Base-by-base conservation (phyloP, 2,797 vertebrate species). In the Brachymystax lenok region DNA sequence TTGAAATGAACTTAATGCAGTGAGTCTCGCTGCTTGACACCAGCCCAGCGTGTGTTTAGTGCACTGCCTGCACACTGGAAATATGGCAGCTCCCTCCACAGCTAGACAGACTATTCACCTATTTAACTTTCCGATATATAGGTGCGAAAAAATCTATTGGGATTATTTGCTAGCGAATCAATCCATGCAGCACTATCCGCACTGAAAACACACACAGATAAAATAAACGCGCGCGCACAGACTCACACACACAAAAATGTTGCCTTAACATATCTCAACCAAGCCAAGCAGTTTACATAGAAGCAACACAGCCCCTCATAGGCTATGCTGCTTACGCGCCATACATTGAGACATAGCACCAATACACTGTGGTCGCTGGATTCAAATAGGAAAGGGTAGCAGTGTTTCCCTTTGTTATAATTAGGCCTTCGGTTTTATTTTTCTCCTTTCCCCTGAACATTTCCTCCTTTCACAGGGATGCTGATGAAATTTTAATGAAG, bases 401-500 rank as follows among this genome's bases (percentile, higher is more conserved):
- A 79, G 86, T 89, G 91, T 91, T 93, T 94, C 92, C 91, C 92
- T 95, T 94, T 94, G 94, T 95, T 93, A 94, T 95, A 95, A 95
- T 95, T 95, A 94, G 90, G 88, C 89, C 89, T 86, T 93, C 85
- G 94, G 90, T 94, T 96, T 96, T 94, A 94, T 91, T 89, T 89
- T 92, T 90, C 93, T 93, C 90, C 93, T 93, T 90, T 89, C 91
- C 91, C 91, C 92, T 89, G 86, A 92, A 92, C 89, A 92, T 88
- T 87, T 83, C 88, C 92, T 93, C 92, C 88, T 94, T 96, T 93
- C 96, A 94, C 96, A 96, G 96, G 96, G 96, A 97, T 97, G 93
- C 93, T 95, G 96, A 98, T 99, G 96, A 97, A 99, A 97, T 88
- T 96, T 99, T 98, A 96, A 99, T 99, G 97, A 98, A 97, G 95